Base-by-base conservation (phyloP, 2,113 vertebrate genomes). In the Pollimyrus isidori region DNA sequence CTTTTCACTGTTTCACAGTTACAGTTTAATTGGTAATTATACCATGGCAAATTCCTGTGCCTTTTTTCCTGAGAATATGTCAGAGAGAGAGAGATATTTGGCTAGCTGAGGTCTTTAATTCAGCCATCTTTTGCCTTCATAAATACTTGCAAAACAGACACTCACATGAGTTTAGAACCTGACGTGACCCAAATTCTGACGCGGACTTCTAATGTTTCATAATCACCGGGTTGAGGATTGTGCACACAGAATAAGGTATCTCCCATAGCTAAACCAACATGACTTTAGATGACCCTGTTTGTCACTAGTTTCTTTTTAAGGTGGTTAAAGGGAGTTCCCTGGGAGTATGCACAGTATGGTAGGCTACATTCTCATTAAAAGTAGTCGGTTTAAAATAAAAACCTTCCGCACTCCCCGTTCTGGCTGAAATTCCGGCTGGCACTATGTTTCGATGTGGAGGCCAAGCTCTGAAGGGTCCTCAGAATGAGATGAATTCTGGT, bases 21-120 rank as follows among this genome's bases (percentile, higher is more conserved):
- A 42, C 73, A 80, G 5, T 80, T 80, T 80, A 80, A 80, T 80
- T 80, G 35, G 35, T 80, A 80, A 80, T 80, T 80, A 80, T 80
- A 39, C 35, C 19, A 7, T 15, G 7, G 35, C 35, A 80, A 39
- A 80, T 80, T 39, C 11, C 35, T 4, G 26, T 3, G 2, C 56
- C n/a, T 3, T 15, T 76, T 35, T 76, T 17, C 69, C 69, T 3
- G 30, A 76, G 30, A 76, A 30, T 65, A 65, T 65, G n/a, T 26
- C 58, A 65, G 23, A 62, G 23, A 52, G 50, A 46, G 45, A 46
- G 42, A 45, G 42, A 65, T 26, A 69, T 69, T 69, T 30, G n/a
- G n/a, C 62, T 30, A 69, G n/a, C 62, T 69, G 62, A 69, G 62
- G n/a, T 30, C 10, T 69, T 30, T 69, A 1, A 7, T 3, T 65